A percentile compares a stretch with the other conserved stretches of the same genome.
Conservation (phyloP, 2,888 invertebrate species). For the Trimorus sp. region DNA sequence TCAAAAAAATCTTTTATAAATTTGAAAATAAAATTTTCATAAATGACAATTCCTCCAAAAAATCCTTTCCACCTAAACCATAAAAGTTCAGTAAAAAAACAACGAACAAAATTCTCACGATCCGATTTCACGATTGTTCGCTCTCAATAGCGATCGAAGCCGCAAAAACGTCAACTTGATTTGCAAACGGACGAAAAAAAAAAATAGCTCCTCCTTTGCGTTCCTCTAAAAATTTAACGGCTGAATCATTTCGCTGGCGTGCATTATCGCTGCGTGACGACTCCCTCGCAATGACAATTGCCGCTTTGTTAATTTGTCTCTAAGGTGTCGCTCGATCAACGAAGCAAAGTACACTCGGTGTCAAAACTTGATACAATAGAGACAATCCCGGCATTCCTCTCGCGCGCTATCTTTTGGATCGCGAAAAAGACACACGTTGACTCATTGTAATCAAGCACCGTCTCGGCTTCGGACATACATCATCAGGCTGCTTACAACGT, state of each 20-base stretch:
- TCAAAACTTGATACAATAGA: constrained; percentile 20
- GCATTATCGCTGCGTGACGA: constrained; percentile 25
- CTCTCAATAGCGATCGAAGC: no score
- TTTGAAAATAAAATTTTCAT: no score
- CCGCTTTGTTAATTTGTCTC: constrained; percentile 40
- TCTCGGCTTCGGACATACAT: constrained; percentile 13
- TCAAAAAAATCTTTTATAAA: no score
- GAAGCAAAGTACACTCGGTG: constrained; percentile 16
- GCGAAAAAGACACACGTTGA: constrained; percentile 24
- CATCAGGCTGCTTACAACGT: constrained; percentile 27
- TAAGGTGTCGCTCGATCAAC: constrained; percentile 40
- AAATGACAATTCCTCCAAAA: no score
- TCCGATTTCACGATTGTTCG: no score
- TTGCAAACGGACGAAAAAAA: no score
- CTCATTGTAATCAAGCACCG: constrained; percentile 32
- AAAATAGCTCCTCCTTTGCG: no score
- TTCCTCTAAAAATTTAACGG: background rate
- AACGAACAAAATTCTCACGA: no score
- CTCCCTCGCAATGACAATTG: constrained; percentile 16
- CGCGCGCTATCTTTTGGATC: constrained; percentile 31
- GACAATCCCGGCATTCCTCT: constrained; percentile 20
- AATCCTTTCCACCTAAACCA: no score
- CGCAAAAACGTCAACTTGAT: no score
- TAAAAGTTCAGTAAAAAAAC: no score
- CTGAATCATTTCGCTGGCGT: constrained; percentile 11